Evolutionary conservation across 1,140 invertebrate genomes (phyloP).

Genomic region (Tetramorium alpestre): DNA sequence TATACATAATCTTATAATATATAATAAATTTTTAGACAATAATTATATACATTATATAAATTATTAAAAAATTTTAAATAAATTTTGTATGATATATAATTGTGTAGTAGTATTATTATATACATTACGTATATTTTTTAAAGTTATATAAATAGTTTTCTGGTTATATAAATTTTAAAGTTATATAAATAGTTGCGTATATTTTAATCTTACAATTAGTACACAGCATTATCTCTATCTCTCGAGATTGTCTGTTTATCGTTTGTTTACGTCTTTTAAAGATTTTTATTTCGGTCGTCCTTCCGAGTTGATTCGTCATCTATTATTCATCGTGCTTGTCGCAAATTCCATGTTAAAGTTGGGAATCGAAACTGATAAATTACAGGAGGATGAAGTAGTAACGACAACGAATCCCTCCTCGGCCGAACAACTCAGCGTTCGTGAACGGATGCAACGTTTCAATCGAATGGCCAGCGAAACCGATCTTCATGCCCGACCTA

Average conservation of each 20-base stretch:
- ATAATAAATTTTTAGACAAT: background rate
- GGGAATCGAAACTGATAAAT: conserved; percentile 69
- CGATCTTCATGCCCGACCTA: conserved; percentile 80
- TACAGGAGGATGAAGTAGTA: conserved; percentile 81
- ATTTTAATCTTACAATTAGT: background rate
- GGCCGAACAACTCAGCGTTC: conserved; percentile 91
- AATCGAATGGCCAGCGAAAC: conserved; percentile 93
- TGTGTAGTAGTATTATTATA: background rate
- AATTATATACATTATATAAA: background rate
- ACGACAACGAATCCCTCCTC: conserved; percentile 75
- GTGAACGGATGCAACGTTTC: conserved; percentile 96
- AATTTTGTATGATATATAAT: background rate
- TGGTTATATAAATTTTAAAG: background rate
- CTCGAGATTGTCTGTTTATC: background rate
- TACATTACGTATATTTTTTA: background rate
- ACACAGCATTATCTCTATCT: background rate
- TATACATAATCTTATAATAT: too few species aligned
- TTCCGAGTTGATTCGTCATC: background rate
- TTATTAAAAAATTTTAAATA: background rate
- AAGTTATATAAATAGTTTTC: background rate
- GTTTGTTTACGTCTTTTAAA: background rate
- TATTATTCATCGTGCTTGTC: background rate
- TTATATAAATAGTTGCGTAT: background rate
- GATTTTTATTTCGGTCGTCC: background rate
- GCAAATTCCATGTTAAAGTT: background rate